A percentile compares a stretch with the other conserved stretches of the same genome.
These are phyloP conservation scores for Intellagama lesueurii DNA, from an alignment of 2,797 vertebrate species.

Conservation along the genomic window DNA sequence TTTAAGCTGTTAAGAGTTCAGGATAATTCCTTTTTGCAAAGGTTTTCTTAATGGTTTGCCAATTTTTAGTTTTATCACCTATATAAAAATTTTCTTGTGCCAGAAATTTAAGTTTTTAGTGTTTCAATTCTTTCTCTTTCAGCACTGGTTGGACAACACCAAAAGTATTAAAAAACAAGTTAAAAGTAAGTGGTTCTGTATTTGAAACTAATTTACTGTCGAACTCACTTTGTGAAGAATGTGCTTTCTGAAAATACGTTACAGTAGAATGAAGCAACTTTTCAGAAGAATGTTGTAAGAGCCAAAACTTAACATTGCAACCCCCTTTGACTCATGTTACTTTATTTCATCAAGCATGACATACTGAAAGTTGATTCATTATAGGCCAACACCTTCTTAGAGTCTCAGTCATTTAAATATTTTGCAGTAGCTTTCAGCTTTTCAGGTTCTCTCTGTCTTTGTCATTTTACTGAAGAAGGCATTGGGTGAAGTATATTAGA, in stretches of 20 bases:
- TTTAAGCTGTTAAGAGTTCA: conserved; percentile 27
- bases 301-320: neutral
- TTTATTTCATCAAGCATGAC: conserved; percentile 49
- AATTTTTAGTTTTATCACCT: neutral
- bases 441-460: neutral
- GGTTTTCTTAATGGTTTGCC: neutral
- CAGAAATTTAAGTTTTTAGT: neutral
- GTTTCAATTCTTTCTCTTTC: conserved; percentile 64
- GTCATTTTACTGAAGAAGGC: neutral
- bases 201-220: neutral
- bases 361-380: conserved; percentile 47
- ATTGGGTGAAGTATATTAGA: neutral
- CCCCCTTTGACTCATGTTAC: conserved; percentile 28
- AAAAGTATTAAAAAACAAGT: conserved; percentile 99
- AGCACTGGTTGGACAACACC: conserved; percentile 98
- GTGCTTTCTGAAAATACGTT: neutral
- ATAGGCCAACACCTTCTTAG: conserved; percentile 11
- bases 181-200: conserved; percentile 90
- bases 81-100: neutral
- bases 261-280: neutral
- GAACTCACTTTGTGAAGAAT: neutral
- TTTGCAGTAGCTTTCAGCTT: neutral
- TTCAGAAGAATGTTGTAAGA: neutral
- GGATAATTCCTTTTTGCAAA: conserved; percentile 18
- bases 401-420: conserved; percentile 29